Conservation (phyloP, 2,888 invertebrate species). For the Eupelmus urozonus region DNA sequence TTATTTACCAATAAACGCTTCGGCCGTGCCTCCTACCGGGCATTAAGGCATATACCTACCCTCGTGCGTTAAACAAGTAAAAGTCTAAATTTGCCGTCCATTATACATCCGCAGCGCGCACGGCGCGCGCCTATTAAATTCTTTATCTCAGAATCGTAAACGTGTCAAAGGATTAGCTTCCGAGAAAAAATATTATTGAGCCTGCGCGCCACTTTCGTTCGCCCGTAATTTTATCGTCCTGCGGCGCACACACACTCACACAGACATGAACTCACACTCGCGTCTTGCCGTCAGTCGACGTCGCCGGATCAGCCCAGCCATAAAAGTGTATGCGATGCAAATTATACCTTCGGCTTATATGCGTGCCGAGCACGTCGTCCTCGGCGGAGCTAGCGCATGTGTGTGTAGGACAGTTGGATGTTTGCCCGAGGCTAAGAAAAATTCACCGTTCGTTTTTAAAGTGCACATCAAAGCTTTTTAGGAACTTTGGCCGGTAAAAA, state of each 20-base stretch:
- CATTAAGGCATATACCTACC: too few relatives aligned
- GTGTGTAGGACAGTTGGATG: constrained; percentile 44
- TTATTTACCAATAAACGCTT: constrained; percentile 35
- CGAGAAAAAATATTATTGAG: constrained; percentile 49
- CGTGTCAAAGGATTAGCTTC: constrained; percentile 51
- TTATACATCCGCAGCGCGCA: constrained; percentile 4
- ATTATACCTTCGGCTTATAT: constrained; percentile 45
- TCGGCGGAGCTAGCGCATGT: background rate
- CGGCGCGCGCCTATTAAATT: constrained; percentile 21
- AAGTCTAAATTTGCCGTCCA: constrained; percentile 40
- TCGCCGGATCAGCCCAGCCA: constrained; percentile 28
- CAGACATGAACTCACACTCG: background rate
- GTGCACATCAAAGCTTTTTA: constrained; percentile 52
- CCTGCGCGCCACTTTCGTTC: constrained; percentile 34
- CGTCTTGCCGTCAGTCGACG: background rate
- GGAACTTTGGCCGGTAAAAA: constrained; percentile 15
- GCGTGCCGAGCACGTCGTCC: constrained; percentile 15
- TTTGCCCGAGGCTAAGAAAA: constrained; percentile 51
- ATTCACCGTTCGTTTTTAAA: constrained; percentile 44
- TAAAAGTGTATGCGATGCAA: constrained; percentile 56
- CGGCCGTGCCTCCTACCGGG: constrained; percentile 6
- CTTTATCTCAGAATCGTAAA: constrained; percentile 46
- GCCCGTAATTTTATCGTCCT: constrained; percentile 31
- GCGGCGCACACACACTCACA: background rate
- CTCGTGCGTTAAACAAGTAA: constrained; percentile 5